Conservation (phyloP, 1,140 invertebrate species). For the Triops cancriformis region DNA sequence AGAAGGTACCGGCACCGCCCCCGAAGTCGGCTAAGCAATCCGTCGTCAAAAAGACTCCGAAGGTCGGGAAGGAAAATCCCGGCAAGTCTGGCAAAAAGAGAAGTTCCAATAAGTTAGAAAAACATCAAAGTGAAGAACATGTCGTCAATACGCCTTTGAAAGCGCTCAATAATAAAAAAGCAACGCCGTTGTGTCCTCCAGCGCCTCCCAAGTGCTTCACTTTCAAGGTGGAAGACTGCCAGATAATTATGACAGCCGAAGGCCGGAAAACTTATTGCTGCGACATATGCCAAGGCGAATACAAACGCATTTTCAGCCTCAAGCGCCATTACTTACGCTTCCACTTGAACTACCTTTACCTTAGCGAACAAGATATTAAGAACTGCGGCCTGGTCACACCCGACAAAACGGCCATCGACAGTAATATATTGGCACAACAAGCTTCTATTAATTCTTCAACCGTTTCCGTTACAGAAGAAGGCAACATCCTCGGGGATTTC, state of each 20-base stretch:
- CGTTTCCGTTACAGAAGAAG: constrained; percentile 16
- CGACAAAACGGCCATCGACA: constrained; percentile 21
- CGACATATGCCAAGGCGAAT: constrained; percentile 46
- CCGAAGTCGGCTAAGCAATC: background rate
- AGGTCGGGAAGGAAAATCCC: background rate
- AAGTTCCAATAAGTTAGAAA: background rate
- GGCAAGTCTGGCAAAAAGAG: background rate
- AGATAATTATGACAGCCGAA: background rate
- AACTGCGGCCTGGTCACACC: constrained; percentile 37
- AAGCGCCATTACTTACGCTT: constrained; percentile 48
- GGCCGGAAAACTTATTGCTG: constrained; percentile 43
- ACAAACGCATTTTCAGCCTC: constrained; percentile 47
- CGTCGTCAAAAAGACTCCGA: background rate
- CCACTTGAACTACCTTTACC: constrained; percentile 46
- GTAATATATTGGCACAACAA: background rate
- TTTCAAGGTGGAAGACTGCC: constrained; percentile 4
- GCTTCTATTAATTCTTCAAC: constrained; percentile 18
- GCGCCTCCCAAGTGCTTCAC: background rate
- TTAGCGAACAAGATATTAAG: constrained; percentile 41
- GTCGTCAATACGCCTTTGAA: background rate
- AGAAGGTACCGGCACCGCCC: background rate
- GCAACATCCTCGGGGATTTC: background rate
- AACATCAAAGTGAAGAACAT: background rate
- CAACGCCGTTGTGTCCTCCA: background rate
- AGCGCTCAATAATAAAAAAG: background rate